phyloP scores from a whole-genome alignment of 1,140 invertebrate genomes.

The Drosophila parvula region DNA sequence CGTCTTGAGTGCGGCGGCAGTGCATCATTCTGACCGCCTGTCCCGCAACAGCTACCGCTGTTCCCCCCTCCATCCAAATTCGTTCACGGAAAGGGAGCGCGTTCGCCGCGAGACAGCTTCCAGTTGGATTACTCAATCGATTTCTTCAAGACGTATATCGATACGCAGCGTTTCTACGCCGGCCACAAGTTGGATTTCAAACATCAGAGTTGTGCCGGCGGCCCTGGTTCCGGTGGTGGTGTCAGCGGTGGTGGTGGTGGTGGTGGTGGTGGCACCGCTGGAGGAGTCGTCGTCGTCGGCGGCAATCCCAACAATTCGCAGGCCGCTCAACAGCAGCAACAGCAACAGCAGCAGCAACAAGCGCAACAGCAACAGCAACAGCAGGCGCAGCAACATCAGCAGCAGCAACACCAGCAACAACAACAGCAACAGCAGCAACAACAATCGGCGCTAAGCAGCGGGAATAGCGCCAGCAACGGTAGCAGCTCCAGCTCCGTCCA shows the following conservation, averaged over 20 bases:
- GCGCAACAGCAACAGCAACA: constrained; percentile 35
- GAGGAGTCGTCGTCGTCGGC: constrained; percentile 84
- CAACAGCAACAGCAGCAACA: constrained; percentile 46
- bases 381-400: constrained; percentile 20
- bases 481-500: constrained; percentile 43
- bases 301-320: constrained; percentile 52
- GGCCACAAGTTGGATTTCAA: constrained; percentile 87
- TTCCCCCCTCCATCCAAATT: constrained; percentile 6
- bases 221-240: constrained; percentile 84
- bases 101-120: constrained; percentile 75
- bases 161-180: constrained; percentile 84
- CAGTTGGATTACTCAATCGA: constrained; percentile 82
- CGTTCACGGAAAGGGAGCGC: constrained; percentile 40
- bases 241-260: constrained; percentile 81
- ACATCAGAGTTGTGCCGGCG: constrained; percentile 84
- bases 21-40: constrained; percentile 2
- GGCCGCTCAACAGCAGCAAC: constrained; percentile 20
- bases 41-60: constrained; percentile 5
- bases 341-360: constrained; percentile 40
- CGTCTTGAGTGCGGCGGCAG: background rate
- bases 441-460: constrained; percentile 26
- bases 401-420: constrained; percentile 23
- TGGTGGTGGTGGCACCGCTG: constrained; percentile 80
- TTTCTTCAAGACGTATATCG: constrained; percentile 84
- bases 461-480: constrained; percentile 47